Evolutionary conservation across 2,797 vertebrate species (phyloP).

Genomic region (Sebastes aleutianus): DNA sequence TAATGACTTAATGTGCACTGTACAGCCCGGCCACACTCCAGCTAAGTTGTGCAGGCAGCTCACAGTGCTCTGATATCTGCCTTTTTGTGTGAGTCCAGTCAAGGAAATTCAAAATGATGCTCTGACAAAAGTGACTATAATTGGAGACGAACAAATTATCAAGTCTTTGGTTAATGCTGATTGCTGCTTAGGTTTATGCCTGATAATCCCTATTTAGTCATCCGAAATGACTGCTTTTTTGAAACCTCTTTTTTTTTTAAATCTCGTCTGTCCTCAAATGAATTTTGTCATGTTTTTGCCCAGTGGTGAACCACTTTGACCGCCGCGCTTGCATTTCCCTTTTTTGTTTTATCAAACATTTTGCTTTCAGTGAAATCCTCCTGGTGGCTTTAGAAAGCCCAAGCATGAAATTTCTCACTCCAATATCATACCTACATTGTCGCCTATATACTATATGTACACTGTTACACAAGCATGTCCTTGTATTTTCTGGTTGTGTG

Average conservation of each 20-base stretch:
- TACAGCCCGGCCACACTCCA: slow-evolving; percentile 44
- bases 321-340: slow-evolving; percentile 22
- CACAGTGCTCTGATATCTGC: slow-evolving; percentile 43
- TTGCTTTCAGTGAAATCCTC: slow-evolving; percentile 27
- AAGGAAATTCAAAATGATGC: slow-evolving; percentile 55
- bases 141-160: slow-evolving; percentile 70
- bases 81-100: slow-evolving; percentile 54
- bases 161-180: slow-evolving; percentile 68
- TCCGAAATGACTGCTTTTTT: slow-evolving; percentile 58
- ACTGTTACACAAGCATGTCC: neutral
- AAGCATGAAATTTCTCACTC: neutral
- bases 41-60: slow-evolving; percentile 42
- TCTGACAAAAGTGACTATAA: slow-evolving; percentile 66
- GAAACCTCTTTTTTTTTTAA: slow-evolving; percentile 24
- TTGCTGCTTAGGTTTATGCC: slow-evolving; percentile 66
- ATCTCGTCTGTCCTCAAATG: slow-evolving; percentile 48
- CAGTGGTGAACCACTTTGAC: slow-evolving; percentile 48
- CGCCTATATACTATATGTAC: neutral
- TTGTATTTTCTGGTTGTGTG: slow-evolving; percentile 17
- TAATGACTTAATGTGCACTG: slow-evolving; percentile 69
- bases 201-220: slow-evolving; percentile 66
- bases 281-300: slow-evolving; percentile 42
- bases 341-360: slow-evolving; percentile 40
- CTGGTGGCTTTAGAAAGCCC: slow-evolving; percentile 1
- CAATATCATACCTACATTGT: neutral